These are phyloP conservation scores for Melinaea menophilus DNA, from an alignment of 2,888 invertebrate species.

Conservation along the genomic window DNA sequence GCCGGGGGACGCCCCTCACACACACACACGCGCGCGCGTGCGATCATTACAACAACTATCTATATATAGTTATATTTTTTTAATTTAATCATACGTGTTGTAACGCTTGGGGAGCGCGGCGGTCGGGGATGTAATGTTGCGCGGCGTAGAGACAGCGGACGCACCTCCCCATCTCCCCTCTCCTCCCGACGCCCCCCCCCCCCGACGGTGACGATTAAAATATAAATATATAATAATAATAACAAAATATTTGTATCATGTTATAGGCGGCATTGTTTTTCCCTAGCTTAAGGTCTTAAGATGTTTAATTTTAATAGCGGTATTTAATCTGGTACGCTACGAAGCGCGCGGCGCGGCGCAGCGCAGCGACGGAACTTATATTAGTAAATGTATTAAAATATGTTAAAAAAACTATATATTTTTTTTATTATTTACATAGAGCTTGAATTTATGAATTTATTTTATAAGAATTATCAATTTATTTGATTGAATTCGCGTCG, in stretches of 20 bases:
- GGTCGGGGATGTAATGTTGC: slow-evolving; percentile 24
- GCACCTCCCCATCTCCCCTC: slow-evolving; percentile 1
- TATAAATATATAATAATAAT: slow-evolving; percentile 31
- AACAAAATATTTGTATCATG: slow-evolving; percentile 44
- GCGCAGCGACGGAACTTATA: neutral
- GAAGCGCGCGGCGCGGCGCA: neutral
- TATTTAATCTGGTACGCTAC: slow-evolving; percentile 10
- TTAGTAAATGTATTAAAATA: slow-evolving; percentile 9
- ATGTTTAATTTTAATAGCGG: slow-evolving; percentile 30
- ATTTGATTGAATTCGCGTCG: no score
- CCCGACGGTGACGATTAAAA: slow-evolving; percentile 58
- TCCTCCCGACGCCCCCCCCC: slow-evolving; percentile 7
- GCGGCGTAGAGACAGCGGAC: slow-evolving; percentile 7
- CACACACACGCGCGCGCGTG: slow-evolving; percentile 10
- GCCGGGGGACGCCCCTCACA: slow-evolving; percentile 25
- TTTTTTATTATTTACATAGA: slow-evolving; percentile 1
- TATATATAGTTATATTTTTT: slow-evolving; percentile 11
- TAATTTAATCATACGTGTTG: slow-evolving; percentile 13
- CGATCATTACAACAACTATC: neutral
- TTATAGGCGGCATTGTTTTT: slow-evolving; percentile 37
- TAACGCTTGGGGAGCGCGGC: slow-evolving; percentile 13
- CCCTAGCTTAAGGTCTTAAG: slow-evolving; percentile 44
- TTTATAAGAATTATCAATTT: neutral
- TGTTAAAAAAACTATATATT: neutral
- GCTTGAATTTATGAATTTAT: slow-evolving; percentile 2